These are phyloP conservation scores for Campylorhamphus procurvoides DNA, from an alignment of 2,113 vertebrate species.

Conservation along the genomic window DNA sequence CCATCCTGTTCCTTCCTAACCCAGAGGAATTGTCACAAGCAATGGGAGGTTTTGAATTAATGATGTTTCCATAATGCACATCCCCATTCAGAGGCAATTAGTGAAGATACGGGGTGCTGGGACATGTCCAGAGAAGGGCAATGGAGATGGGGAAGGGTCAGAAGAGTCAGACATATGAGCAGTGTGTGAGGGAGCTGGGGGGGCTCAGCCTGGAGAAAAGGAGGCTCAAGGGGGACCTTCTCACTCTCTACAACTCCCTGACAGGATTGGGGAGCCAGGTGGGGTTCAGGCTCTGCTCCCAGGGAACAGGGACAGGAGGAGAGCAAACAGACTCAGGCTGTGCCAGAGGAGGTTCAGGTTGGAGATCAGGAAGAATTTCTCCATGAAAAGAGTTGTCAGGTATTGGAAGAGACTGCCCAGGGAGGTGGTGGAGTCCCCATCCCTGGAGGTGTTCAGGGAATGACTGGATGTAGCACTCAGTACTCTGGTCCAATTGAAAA, in stretches of 20 bases:
- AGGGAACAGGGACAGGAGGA: neutral
- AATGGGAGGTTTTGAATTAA: neutral
- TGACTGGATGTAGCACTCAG: neutral
- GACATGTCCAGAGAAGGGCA: neutral
- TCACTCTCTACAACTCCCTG: neutral
- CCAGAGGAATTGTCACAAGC: neutral
- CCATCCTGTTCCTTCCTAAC: neutral
- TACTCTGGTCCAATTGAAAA: neutral
- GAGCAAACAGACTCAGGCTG: neutral
- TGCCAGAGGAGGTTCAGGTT: neutral
- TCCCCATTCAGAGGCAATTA: neutral
- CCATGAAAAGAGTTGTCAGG: neutral
- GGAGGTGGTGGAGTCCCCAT: neutral
- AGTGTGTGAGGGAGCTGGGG: neutral
- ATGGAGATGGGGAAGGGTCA: neutral
- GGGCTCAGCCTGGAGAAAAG: neutral
- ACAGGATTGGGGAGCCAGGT: neutral
- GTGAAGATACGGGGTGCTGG: neutral
- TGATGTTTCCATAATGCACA: neutral
- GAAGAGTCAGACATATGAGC: neutral
- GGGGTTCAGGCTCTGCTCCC: neutral
- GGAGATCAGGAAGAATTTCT: neutral
- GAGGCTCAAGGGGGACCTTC: neutral
- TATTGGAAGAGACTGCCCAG: neutral
- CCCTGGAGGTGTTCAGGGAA: neutral